phyloP scores from a whole-genome alignment of 1,140 invertebrate genomes.

The Pteromalus puparum region DNA sequence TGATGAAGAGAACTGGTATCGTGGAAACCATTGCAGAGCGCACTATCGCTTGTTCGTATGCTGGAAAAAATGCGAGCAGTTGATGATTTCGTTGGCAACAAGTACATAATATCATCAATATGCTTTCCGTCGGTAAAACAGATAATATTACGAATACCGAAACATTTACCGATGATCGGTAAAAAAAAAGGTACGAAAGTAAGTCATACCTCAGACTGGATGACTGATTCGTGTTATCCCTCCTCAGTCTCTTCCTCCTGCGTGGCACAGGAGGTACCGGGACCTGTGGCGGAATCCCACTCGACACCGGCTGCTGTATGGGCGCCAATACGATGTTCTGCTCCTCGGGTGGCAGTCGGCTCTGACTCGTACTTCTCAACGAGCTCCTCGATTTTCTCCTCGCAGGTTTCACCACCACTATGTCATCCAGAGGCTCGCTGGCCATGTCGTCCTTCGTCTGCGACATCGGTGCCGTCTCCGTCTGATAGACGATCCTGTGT shows the following conservation, averaged over 20 bases:
- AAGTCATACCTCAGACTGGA: constrained; percentile 41
- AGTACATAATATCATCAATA: no score
- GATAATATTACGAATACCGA: not conserved
- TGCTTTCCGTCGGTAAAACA: not conserved
- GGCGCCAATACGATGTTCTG: not conserved
- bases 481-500: constrained; percentile 69
- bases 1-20: not conserved
- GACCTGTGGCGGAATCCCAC: constrained; percentile 45
- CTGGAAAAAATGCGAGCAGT: constrained; percentile 2
- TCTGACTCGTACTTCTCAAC: constrained; percentile 53
- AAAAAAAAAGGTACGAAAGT: not conserved
- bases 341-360: not conserved
- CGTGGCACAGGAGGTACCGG: constrained; percentile 64
- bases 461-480: constrained; percentile 52
- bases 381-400: constrained; percentile 67
- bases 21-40: constrained; percentile 64
- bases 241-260: constrained; percentile 62
- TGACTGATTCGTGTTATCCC: constrained; percentile 26
- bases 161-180: not conserved
- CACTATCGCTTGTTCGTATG: constrained; percentile 40
- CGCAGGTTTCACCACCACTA: constrained; percentile 70
- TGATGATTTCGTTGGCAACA: no score
- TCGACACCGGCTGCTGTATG: not conserved
- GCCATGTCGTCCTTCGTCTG: constrained; percentile 46
- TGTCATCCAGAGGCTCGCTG: constrained; percentile 68